These are phyloP conservation scores for Pan paniscus DNA, from an alignment of 2,113 vertebrate genomes.

Conservation along the genomic window DNA sequence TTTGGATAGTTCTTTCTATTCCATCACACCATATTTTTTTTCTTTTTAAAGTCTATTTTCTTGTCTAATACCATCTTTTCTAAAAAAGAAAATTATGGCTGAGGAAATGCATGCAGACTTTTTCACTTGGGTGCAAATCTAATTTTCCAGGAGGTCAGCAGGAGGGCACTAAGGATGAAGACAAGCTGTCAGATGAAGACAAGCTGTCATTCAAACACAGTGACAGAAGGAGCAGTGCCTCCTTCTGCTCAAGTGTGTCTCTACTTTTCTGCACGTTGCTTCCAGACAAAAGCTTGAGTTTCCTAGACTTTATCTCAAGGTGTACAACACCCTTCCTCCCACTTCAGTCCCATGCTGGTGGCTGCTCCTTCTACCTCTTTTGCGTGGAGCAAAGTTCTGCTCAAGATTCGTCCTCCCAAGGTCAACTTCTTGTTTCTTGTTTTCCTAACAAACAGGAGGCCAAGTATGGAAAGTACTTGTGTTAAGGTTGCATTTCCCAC, in stretches of 20 bases:
- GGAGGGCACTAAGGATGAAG: neutral
- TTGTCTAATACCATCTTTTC: neutral
- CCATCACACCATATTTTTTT: neutral
- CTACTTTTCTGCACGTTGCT: neutral
- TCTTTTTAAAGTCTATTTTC: neutral
- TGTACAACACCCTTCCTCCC: fast-evolving
- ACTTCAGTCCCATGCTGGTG: neutral
- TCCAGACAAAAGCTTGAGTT: neutral
- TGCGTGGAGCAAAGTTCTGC: neutral
- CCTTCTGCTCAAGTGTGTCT: neutral
- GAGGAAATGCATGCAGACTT: neutral
- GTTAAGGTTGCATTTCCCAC: neutral
- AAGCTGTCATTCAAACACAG: neutral
- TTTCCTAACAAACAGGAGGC: neutral
- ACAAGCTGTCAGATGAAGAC: neutral
- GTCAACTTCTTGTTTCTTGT: neutral
- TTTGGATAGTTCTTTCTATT: neutral
- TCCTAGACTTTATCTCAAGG: neutral
- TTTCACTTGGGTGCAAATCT: neutral
- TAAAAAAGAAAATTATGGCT: neutral
- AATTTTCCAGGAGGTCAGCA: neutral
- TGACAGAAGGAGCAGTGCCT: neutral
- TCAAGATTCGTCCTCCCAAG: neutral
- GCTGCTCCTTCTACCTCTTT: neutral
- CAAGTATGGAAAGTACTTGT: neutral